Base-by-base conservation (phyloP, 2,888 invertebrate species). In the Tetranychus piercei region DNA sequence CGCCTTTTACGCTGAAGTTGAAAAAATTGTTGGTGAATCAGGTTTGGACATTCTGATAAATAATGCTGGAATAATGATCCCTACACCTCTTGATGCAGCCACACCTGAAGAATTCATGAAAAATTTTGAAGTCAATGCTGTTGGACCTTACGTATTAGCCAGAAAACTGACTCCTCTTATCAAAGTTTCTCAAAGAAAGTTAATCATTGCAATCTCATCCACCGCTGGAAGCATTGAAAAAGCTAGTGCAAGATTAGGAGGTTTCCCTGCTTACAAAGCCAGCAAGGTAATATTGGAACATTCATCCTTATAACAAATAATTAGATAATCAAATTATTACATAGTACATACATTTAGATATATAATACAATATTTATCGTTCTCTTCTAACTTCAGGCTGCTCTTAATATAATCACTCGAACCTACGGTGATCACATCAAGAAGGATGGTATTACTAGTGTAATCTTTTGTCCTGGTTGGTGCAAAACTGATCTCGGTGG, bases 401-500 rank as follows among this genome's bases (percentile, higher is more conserved):
- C 55, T 15, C 9, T 55, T 9, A 55, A 55, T 15, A 55, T 55
- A 2, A 1, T 55, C 2, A 55, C 55, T 15, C 9, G 55, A 55
- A 55, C 55, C 55, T 55, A 55, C 15, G 55, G 55, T 15, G 55
- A 55, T 55, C 9, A 55, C 6, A 1, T 55, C 15, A 55, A 55
- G 55, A 85, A 86, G 65, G 87, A 89, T 79, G 86, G 88, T 71
- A 91, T 94, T 78, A 80, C 92, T 20, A 90, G 88, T 1, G 85
- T 88, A 0, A 86, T 81, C 85, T 75, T 94, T 76, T 93, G 94
- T 83, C 94, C 94, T 0, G 94, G 94, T 3, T 94, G 93, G 94
- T 92, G 94, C 8, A 87, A 88, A 81, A 94, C 94, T 0, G 89
- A 89, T 78, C 89, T 94, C 90, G 94, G 94, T 6, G 93, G 93